phyloP scores from a whole-genome alignment of 2,113 vertebrate species.

The Megalops atlanticus region DNA sequence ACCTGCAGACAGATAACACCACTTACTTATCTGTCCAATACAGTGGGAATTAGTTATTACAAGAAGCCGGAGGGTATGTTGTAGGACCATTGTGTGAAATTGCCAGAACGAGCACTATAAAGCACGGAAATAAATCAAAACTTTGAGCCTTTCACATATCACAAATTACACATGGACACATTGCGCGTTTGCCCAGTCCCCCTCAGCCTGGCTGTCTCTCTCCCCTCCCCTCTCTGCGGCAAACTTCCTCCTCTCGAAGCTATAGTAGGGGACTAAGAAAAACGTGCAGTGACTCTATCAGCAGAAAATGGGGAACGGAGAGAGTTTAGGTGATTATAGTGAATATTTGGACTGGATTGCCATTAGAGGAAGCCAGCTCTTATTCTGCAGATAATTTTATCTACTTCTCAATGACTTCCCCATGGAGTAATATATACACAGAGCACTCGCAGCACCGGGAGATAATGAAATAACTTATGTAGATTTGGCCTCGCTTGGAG shows the following conservation, averaged over 20 bases:
- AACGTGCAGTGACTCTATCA: constrained; percentile 35
- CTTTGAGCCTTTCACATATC: background rate
- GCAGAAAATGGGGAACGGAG: constrained; percentile 20
- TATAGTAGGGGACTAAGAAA: constrained; percentile 18
- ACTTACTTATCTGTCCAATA: constrained; percentile 19
- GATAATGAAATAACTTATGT: constrained; percentile 26
- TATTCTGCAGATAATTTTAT: constrained; percentile 15
- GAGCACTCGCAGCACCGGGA: background rate
- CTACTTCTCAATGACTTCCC: constrained; percentile 16
- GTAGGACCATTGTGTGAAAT: background rate
- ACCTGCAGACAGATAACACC: constrained; percentile 13
- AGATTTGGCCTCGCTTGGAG: constrained; percentile 8
- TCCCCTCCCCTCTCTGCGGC: background rate
- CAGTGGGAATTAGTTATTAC: constrained; percentile 25
- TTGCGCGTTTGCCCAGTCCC: too few species aligned
- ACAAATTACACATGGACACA: too few species aligned
- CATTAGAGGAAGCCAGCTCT: background rate
- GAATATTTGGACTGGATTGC: constrained; percentile 29
- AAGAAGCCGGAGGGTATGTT: background rate
- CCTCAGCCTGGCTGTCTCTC: too few species aligned
- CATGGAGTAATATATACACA: constrained; percentile 19
- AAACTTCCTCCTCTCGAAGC: constrained; percentile 9
- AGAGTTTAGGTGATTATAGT: constrained; percentile 50
- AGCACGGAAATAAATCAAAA: background rate
- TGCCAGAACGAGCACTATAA: background rate